These are phyloP conservation scores for Poeciliopsis retropinna DNA, from an alignment of 2,113 vertebrate genomes.

Conservation along the genomic window DNA sequence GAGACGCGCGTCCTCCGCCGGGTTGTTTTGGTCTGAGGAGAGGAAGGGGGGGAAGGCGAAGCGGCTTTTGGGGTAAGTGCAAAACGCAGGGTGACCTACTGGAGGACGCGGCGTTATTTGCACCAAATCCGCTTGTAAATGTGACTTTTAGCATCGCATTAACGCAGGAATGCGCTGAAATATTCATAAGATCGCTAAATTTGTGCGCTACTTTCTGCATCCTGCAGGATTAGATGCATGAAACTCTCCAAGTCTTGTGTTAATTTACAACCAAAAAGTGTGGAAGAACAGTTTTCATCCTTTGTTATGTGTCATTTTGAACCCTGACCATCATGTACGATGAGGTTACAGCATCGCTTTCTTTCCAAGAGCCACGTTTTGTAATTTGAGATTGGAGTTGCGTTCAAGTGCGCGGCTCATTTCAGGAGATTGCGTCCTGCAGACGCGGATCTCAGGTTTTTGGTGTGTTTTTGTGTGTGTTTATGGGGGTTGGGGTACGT, in stretches of 20 bases:
- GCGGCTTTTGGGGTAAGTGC: conserved; percentile 57
- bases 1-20: background rate
- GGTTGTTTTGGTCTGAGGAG: conserved; percentile 33
- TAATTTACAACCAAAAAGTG: background rate
- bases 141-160: background rate
- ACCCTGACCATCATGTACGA: background rate
- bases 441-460: conserved; percentile 26
- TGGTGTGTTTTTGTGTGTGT: background rate
- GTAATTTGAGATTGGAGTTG: conserved; percentile 25
- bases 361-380: conserved; percentile 21
- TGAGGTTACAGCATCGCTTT: background rate
- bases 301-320: background rate
- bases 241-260: background rate
- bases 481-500: background rate
- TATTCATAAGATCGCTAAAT: background rate
- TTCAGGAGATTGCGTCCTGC: background rate
- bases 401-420: conserved; percentile 17
- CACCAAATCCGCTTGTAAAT: background rate
- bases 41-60: conserved; percentile 17
- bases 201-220: background rate
- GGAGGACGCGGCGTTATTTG: conserved; percentile 36
- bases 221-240: background rate
- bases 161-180: background rate
- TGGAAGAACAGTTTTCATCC: background rate
- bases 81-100: conserved; percentile 36